phyloP scores from a whole-genome alignment of 2,888 invertebrate genomes.

The Sabatieria punctata region DNA sequence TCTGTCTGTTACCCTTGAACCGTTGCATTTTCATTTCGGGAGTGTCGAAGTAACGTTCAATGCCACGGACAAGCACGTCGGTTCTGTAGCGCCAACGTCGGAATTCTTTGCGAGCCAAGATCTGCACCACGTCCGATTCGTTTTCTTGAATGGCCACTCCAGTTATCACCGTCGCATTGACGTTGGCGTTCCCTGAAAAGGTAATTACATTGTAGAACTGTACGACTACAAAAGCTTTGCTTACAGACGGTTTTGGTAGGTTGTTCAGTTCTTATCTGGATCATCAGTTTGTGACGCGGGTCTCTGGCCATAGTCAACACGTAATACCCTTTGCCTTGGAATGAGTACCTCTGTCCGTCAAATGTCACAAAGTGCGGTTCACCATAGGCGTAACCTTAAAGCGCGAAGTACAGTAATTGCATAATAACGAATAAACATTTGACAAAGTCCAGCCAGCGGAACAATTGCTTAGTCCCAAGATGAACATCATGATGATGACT shows the following conservation, averaged over 20 bases:
- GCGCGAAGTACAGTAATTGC: no score
- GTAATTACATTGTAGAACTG: neutral
- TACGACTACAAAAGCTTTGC: no score
- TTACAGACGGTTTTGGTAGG: conserved; percentile 11
- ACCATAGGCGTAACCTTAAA: conserved; percentile 69
- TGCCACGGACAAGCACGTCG: conserved; percentile 72
- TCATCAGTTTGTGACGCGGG: neutral
- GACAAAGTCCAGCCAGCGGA: no score
- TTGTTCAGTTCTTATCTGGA: conserved; percentile 10
- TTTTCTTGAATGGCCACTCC: conserved; percentile 54
- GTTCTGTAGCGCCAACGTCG: conserved; percentile 74
- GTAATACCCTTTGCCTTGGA: conserved; percentile 80
- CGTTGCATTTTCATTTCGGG: conserved; percentile 69
- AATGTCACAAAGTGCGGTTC: conserved; percentile 86
- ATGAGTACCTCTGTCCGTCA: conserved; percentile 68
- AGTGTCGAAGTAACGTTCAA: conserved; percentile 67
- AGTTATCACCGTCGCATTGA: conserved; percentile 30
- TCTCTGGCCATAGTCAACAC: conserved; percentile 44
- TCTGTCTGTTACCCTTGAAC: conserved; percentile 53
- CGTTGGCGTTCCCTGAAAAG: conserved; percentile 13
- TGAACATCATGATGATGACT: no score
- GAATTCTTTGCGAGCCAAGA: conserved; percentile 53
- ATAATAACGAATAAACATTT: no score
- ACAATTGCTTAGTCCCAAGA: no score
- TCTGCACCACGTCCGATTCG: conserved; percentile 65